Percentiles rank a stretch among this genome's conserved stretches.
Conservation (phyloP, 2,888 invertebrate genomes). For the Chirona hameri region DNA sequence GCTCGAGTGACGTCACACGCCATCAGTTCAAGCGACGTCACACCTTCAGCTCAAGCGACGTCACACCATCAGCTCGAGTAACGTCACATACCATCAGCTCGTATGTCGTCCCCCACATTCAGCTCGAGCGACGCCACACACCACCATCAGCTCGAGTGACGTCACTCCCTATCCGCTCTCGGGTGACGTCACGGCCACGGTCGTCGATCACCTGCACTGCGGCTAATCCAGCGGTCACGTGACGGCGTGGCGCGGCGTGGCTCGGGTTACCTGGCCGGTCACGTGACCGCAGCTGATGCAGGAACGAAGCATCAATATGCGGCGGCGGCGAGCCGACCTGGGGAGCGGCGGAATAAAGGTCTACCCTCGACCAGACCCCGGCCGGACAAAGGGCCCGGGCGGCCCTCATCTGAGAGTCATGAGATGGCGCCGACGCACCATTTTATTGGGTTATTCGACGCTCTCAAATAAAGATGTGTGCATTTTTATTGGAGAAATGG, state of each 20-base stretch:
- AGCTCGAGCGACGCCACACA: not conserved
- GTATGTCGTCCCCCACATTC: no score
- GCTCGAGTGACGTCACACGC: no score
- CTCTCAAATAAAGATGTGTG: conserved; percentile 26
- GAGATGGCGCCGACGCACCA: not conserved
- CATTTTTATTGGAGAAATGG: conserved; percentile 27
- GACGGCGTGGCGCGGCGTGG: not conserved
- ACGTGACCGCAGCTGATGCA: not conserved
- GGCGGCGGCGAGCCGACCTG: not conserved
- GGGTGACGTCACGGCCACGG: not conserved
- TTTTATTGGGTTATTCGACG: conserved; percentile 28
- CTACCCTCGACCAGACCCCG: not conserved
- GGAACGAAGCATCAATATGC: not conserved
- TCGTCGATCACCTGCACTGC: not conserved
- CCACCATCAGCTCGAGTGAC: not conserved
- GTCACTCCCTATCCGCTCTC: not conserved
- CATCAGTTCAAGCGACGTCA: no score
- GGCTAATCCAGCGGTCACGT: conserved; percentile 7
- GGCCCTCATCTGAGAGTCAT: conserved; percentile 1
- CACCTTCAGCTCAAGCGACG: no score
- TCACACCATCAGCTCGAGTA: no score
- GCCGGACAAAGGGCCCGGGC: not conserved
- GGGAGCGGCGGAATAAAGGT: not conserved
- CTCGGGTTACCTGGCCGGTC: not conserved
- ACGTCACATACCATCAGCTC: not conserved